Evolutionary conservation across 64 coral and sea anemone species (phyloP), one percentile per base, ranked within the genome.

Genomic region (Anthopleura sola): DNA sequence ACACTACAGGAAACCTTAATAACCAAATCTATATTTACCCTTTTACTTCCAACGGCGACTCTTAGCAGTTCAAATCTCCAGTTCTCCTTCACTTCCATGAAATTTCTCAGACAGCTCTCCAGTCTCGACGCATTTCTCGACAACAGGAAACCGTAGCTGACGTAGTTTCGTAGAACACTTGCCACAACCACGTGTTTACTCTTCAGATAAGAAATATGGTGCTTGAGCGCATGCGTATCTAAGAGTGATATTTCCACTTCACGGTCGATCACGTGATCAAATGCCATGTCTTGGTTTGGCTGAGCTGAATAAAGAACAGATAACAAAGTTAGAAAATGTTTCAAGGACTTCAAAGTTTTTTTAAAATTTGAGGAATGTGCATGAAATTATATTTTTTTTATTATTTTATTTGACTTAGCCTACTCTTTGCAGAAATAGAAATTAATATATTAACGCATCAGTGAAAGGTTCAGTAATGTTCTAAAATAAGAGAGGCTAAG

Each of bases 141-240:
- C 7, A 94, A 28, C 50, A 94, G 56, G 6, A 91, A 83, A 19
- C 95, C 95, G 75, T 94, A 94, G 28, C 44, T 78, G 36, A 91
- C 62, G n/a, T 86, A 60, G 5, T 89, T 98, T 32, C 31, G 75
- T 3, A 98, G 64, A 2, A 94, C 85, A 6, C 84, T 89, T 2
- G 87, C 88, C 8, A 94, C 95, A 82, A 88, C 75, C 28, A 86
- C 82, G 36, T 85, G 62, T 89, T 96, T 89, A 28, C 68, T 58
- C 33, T 56, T 86, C 7, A 91, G 76, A 11, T 75, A 21, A 44
- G 50, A 39, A 47, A 86, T 86, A 53, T 91, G 84, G 36, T 91
- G 53, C 55, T 86, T 91, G 9, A 91, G 76, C 20, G 79, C 84
- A 24, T 91, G 89, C 21, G 83, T 85, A 28, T 91, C 89, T 3